phyloP scores from a whole-genome alignment of 1,140 invertebrate species.

The Cardiocondyla obscurior region DNA sequence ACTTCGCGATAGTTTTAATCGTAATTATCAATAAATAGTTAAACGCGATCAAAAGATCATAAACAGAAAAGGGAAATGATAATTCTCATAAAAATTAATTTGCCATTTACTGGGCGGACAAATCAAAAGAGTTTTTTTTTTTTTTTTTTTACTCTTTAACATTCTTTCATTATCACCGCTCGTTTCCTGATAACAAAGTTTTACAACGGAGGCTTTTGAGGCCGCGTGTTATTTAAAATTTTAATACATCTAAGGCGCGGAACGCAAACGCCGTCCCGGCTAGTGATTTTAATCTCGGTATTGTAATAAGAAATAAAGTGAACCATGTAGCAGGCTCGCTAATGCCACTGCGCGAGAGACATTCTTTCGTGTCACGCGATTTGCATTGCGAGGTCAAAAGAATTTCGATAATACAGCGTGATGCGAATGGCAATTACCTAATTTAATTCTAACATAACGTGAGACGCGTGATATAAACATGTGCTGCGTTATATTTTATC shows the following conservation, averaged over 20 bases:
- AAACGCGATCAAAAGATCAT: not conserved
- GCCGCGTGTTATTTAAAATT: slow-evolving; percentile 60
- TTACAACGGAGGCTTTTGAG: slow-evolving; percentile 30
- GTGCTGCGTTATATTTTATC: not conserved
- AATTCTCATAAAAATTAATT: slow-evolving; percentile 15
- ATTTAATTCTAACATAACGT: slow-evolving; percentile 21
- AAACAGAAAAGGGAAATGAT: not conserved
- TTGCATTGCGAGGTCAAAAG: slow-evolving; percentile 56
- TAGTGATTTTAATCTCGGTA: slow-evolving; percentile 62
- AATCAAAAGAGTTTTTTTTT: not conserved
- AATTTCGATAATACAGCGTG: slow-evolving; percentile 44
- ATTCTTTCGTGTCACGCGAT: slow-evolving; percentile 64
- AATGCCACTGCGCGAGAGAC: slow-evolving; percentile 58
- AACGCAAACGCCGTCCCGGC: not conserved
- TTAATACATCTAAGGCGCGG: slow-evolving; percentile 53
- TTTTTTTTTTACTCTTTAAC: not conserved
- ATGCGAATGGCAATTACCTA: slow-evolving; percentile 39
- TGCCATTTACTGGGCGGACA: not conserved
- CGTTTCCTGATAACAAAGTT: slow-evolving; percentile 18
- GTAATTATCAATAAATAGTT: not conserved
- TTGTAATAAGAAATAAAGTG: slow-evolving; percentile 69
- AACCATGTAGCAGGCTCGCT: slow-evolving; percentile 38
- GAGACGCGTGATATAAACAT: not conserved
- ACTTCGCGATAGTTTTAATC: not conserved
- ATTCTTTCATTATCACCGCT: not conserved